These are phyloP conservation scores for Donacobius atricapilla DNA, from an alignment of 2,113 vertebrate genomes.

Conservation along the genomic window DNA sequence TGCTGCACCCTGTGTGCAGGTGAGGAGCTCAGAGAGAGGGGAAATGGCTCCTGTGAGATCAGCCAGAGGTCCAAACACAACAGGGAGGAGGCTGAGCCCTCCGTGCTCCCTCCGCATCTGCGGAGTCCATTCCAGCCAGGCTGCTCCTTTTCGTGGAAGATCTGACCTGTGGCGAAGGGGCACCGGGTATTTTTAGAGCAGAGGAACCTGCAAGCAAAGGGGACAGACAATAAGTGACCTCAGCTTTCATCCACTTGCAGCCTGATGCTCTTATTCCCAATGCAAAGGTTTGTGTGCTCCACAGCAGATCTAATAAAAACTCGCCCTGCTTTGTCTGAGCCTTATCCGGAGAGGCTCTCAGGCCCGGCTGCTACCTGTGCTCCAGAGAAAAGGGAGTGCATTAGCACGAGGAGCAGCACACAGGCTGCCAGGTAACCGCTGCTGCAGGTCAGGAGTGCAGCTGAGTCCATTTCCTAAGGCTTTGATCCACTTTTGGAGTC, in stretches of 20 bases:
- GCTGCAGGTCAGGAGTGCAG: background rate
- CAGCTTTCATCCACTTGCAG: background rate
- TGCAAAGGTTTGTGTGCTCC: background rate
- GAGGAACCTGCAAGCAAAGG: background rate
- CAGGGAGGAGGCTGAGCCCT: background rate
- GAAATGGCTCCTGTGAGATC: background rate
- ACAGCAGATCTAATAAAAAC: background rate
- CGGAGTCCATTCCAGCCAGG: background rate
- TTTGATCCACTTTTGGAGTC: background rate
- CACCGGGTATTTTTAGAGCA: background rate
- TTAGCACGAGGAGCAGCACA: background rate
- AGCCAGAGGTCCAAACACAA: background rate
- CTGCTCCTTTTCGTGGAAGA: background rate
- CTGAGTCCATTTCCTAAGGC: background rate
- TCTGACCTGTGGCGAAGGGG: background rate
- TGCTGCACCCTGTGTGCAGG: background rate
- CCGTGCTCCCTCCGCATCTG: background rate
- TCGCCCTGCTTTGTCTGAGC: background rate
- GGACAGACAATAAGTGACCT: background rate
- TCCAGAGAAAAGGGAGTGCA: background rate
- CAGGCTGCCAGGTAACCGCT: background rate
- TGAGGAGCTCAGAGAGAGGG: background rate
- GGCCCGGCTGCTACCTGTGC: background rate
- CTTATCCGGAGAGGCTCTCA: background rate
- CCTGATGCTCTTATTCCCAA: background rate